A percentile compares a stretch with the other conserved stretches of the same genome.
These are phyloP conservation scores for Rotaria magnacalcarata DNA, from an alignment of 2,888 invertebrate genomes.

Conservation along the genomic window DNA sequence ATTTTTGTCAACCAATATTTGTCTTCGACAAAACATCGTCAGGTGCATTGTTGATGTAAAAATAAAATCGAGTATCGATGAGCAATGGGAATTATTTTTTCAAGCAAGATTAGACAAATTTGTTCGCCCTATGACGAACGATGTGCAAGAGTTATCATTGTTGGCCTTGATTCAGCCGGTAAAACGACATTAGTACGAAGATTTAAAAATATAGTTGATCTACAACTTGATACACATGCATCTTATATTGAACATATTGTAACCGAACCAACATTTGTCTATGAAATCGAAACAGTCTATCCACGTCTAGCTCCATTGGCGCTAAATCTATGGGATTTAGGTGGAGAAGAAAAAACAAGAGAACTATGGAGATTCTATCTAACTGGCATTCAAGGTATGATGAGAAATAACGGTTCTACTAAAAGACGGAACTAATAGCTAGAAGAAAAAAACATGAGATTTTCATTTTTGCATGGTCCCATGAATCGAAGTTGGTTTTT, in stretches of 20 bases:
- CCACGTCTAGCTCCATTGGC: not conserved
- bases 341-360: not conserved
- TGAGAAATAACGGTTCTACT: not conserved
- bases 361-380: not conserved
- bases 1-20: not conserved
- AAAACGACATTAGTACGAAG: not conserved
- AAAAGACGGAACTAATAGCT: no score
- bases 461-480: no score
- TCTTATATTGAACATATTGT: not conserved
- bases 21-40: not conserved
- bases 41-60: not conserved
- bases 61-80: not conserved
- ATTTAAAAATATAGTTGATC: not conserved
- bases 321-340: not conserved
- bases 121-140: not conserved
- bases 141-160: not conserved
- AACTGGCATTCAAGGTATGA: not conserved
- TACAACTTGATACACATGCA: not conserved
- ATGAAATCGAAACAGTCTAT: conserved; percentile 2
- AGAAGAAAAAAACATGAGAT: no score
- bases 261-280: not conserved
- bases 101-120: not conserved
- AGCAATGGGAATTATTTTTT: not conserved
- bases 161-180: not conserved
- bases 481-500: no score